Percentiles rank a stretch among this genome's conserved stretches.
Conservation (phyloP, 2,113 vertebrate genomes). For the Sakesphorus luctuosus region DNA sequence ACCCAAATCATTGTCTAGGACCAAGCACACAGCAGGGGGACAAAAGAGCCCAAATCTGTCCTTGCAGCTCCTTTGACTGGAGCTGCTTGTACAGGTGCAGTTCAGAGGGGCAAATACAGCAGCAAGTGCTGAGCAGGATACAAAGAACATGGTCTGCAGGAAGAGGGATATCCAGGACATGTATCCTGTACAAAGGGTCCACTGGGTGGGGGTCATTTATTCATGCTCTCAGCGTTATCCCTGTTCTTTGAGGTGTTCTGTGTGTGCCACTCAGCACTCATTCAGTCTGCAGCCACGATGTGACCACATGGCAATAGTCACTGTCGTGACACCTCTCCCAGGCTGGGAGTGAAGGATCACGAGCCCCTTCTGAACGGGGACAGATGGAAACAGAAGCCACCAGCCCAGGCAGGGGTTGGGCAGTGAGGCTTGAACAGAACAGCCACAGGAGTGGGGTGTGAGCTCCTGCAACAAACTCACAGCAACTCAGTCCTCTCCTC, state of each 20-base stretch:
- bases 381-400: background rate
- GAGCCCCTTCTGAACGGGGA: background rate
- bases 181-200: background rate
- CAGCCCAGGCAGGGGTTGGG: background rate
- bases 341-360: background rate
- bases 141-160: background rate
- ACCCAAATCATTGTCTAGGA: background rate
- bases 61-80: background rate
- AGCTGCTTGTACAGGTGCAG: fast-evolving
- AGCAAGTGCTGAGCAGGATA: background rate
- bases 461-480: background rate
- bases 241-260: background rate
- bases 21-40: background rate
- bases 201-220: background rate
- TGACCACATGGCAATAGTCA: background rate
- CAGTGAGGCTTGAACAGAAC: background rate
- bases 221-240: background rate
- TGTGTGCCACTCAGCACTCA: fast-evolving
- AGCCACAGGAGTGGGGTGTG: background rate
- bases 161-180: background rate
- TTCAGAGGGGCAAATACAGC: background rate
- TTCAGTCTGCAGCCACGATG: background rate
- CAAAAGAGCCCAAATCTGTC: background rate
- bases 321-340: background rate
- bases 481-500: background rate